Evolutionary conservation across 2,888 invertebrate species (phyloP), one percentile per base, ranked within the genome.

Genomic region (Capitulum mitella): DNA sequence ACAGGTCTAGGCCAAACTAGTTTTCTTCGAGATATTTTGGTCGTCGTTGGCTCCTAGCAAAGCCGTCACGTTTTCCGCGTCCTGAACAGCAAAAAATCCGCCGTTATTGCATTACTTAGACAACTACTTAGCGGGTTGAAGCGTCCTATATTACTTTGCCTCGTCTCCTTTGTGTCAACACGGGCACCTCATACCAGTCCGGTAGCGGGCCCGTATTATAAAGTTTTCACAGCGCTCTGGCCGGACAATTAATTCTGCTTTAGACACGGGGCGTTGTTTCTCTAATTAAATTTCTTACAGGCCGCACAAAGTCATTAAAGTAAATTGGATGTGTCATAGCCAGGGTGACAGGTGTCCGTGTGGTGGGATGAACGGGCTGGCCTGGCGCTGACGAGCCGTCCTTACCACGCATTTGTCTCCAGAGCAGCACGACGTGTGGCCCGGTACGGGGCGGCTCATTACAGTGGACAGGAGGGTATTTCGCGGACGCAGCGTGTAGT

Each of bases 211-310:
- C 26, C 22, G 37, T 70, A 70, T 70, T 37, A 70, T 40, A 40
- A 70, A 70, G 22, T 70, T 70, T 70, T 70, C 70, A 26, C 37
- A 10, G 26, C 19, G 26, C 40, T 8, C 16, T 22, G 26, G 26
- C 14, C 22, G 34, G 70, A 10, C 70, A 70, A 70, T 70, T 70
- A 70, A 70, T 70, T 70, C 70, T 22, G 70, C 40, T 70, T 70
- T 70, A 70, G 70, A 40, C 37, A 37, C 37, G 40, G 70, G 37
- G 37, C 70, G 70, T 70, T 76, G 76, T 76, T 76, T 76, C 76
- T 76, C 76, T 76, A 76, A 76, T 76, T 76, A 76, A 76, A 76
- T 76, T 46, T 76, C 46, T 76, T 43, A 76, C 46, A 32, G 48
- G 76, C 76, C 5, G 43, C 76, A 16, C 32, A 32, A 46, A 76